These are phyloP conservation scores for Coecobrya sp. DNA, from an alignment of 2,888 invertebrate genomes.

Conservation along the genomic window DNA sequence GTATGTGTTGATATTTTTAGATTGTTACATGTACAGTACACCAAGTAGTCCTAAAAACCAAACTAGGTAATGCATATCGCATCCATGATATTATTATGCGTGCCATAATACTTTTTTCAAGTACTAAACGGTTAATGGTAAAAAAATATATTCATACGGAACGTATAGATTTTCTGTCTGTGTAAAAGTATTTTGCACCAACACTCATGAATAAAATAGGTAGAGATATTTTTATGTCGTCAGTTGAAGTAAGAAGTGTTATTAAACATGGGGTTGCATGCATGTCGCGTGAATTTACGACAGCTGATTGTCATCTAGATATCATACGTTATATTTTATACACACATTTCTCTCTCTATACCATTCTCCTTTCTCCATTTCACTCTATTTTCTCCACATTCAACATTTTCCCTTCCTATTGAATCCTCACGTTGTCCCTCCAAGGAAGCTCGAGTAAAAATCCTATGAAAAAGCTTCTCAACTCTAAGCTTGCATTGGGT, in stretches of 20 bases:
- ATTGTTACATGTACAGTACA: neutral
- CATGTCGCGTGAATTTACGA: slow-evolving; percentile 80
- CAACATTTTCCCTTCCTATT: neutral
- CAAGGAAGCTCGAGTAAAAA: neutral
- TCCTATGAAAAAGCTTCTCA: neutral
- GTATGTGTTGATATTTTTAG: slow-evolving; percentile 20
- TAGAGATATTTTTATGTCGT: slow-evolving; percentile 70
- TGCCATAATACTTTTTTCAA: slow-evolving; percentile 11
- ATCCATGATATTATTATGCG: slow-evolving; percentile 9
- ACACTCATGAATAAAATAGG: slow-evolving; percentile 61
- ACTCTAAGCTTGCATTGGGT: too few species aligned
- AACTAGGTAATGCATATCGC: too few species aligned
- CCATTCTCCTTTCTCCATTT: slow-evolving; percentile 38
- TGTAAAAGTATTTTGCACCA: neutral
- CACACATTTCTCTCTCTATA: neutral
- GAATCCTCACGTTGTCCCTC: neutral
- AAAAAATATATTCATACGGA: neutral
- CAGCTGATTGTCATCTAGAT: slow-evolving; percentile 80
- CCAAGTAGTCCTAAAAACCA: too few species aligned
- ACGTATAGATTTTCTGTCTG: neutral
- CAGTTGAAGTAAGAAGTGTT: slow-evolving; percentile 66
- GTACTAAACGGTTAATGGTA: too few species aligned
- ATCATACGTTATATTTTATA: slow-evolving; percentile 55
- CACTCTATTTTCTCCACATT: slow-evolving; percentile 2
- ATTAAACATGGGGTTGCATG: slow-evolving; percentile 75